Conservation (phyloP, 2,113 vertebrate species). For the Pluvialis apricaria region DNA sequence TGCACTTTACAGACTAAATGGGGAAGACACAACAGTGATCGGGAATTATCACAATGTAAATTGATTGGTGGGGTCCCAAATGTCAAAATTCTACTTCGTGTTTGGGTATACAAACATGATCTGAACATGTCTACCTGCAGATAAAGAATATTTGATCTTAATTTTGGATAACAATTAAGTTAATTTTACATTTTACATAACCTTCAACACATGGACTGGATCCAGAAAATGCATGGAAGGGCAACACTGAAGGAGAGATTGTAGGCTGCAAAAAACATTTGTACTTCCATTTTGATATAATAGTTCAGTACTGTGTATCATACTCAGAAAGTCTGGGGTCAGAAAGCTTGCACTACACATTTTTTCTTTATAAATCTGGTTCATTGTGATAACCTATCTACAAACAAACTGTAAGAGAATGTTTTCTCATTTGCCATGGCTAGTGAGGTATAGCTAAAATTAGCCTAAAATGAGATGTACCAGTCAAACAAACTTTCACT, state of each 20-base stretch:
- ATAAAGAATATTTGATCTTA: background rate
- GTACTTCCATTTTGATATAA: background rate
- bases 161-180: background rate
- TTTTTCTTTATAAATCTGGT: background rate
- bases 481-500: background rate
- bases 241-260: background rate
- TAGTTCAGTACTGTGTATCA: background rate
- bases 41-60: background rate
- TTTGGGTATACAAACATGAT: background rate
- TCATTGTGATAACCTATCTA: background rate
- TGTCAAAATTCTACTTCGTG: background rate
- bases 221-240: background rate
- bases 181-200: background rate
- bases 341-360: background rate
- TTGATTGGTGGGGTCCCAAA: background rate
- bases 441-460: background rate
- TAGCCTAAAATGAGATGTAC: background rate
- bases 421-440: background rate
- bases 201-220: background rate
- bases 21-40: background rate
- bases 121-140: background rate
- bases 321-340: background rate
- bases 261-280: background rate
- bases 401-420: background rate
- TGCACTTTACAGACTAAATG: background rate